A percentile compares a stretch with the other conserved stretches of the same genome.
These are phyloP conservation scores for Ctenopoma multispine DNA, from an alignment of 2,797 vertebrate genomes.

Conservation along the genomic window DNA sequence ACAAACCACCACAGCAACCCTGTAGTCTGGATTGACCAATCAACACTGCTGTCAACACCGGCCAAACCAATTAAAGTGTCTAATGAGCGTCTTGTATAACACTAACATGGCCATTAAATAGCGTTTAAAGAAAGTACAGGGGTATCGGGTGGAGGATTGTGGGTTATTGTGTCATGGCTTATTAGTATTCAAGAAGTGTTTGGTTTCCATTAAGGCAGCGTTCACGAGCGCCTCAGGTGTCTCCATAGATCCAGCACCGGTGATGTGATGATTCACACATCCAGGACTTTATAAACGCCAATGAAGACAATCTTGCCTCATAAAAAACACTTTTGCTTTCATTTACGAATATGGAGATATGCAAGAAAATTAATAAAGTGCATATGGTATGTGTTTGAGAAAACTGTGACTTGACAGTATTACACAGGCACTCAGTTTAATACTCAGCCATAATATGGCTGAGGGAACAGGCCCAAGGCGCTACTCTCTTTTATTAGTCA, in stretches of 20 bases:
- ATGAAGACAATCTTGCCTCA: slow-evolving; percentile 67
- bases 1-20: slow-evolving; percentile 67
- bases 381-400: slow-evolving; percentile 66
- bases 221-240: slow-evolving; percentile 67
- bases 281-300: slow-evolving; percentile 66
- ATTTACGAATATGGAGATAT: slow-evolving; percentile 67
- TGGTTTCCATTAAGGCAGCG: slow-evolving; percentile 77
- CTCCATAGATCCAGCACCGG: slow-evolving; percentile 41
- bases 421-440: slow-evolving; percentile 84
- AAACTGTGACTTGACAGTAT: slow-evolving; percentile 83
- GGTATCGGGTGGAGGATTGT: slow-evolving; percentile 81
- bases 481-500: slow-evolving; percentile 85
- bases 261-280: slow-evolving; percentile 59
- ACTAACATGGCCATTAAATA: slow-evolving; percentile 81
- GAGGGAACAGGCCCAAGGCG: slow-evolving; percentile 80
- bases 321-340: slow-evolving; percentile 66
- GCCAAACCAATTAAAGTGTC: slow-evolving; percentile 80
- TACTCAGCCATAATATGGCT: slow-evolving; percentile 77
- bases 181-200: slow-evolving; percentile 84
- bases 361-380: slow-evolving; percentile 65
- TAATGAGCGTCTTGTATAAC: slow-evolving; percentile 84
- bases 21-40: slow-evolving; percentile 61
- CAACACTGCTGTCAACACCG: slow-evolving; percentile 63
- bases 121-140: slow-evolving; percentile 75
- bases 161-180: slow-evolving; percentile 83